phyloP scores from a whole-genome alignment of 2,888 invertebrate genomes.

The Unio delphinus region DNA sequence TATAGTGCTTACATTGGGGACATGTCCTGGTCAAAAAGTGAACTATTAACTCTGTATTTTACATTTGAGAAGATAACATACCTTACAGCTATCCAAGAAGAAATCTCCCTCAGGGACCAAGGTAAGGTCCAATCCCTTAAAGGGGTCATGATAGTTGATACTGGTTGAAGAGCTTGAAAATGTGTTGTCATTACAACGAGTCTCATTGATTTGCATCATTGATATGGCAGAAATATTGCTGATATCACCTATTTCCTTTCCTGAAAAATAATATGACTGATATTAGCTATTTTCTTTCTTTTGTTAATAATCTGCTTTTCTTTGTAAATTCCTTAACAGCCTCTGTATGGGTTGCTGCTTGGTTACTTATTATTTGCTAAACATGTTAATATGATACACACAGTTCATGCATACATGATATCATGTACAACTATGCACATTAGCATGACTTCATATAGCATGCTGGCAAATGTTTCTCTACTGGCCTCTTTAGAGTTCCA shows the following conservation, averaged over 20 bases:
- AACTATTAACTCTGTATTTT: not conserved
- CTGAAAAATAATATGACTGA: slow-evolving; percentile 5
- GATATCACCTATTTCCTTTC: slow-evolving; percentile 30
- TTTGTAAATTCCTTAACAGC: too few relatives aligned
- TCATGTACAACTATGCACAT: too few relatives aligned
- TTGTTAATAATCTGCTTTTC: too few relatives aligned
- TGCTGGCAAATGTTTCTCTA: too few relatives aligned
- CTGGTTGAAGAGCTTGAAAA: slow-evolving; percentile 19
- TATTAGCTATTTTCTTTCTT: slow-evolving; percentile 17
- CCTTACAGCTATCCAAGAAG: slow-evolving; percentile 91
- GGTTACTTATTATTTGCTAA: too few relatives aligned
- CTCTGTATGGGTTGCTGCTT: too few relatives aligned
- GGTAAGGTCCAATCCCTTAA: slow-evolving; percentile 76
- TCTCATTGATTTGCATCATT: slow-evolving; percentile 55
- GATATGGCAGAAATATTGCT: slow-evolving; percentile 51
- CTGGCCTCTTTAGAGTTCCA: too few relatives aligned
- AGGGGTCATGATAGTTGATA: slow-evolving; percentile 20
- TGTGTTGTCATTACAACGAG: slow-evolving; percentile 25
- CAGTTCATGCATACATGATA: too few relatives aligned
- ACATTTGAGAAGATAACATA: slow-evolving; percentile 59
- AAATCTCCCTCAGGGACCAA: slow-evolving; percentile 81
- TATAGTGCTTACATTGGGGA: too few relatives aligned
- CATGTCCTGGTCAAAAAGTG: too few relatives aligned
- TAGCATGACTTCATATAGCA: too few relatives aligned
- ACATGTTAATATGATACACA: too few relatives aligned